A percentile compares a stretch with the other conserved stretches of the same genome.
Evolutionary conservation across 2,113 vertebrate genomes (phyloP).

Genomic region (Lagopus leucura): DNA sequence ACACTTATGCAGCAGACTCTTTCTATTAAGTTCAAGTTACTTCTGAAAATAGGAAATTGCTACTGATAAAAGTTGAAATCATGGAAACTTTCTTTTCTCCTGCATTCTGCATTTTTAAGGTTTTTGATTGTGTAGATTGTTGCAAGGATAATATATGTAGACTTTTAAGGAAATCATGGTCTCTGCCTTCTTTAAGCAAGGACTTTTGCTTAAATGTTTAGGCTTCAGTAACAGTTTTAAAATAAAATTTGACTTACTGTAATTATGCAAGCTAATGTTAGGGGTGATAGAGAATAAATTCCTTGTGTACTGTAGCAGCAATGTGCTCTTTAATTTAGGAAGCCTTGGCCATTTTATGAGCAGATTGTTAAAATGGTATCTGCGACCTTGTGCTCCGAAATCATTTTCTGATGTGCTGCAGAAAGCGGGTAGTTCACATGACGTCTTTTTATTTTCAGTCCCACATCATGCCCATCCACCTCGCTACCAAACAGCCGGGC

Average conservation of each 20-base stretch:
- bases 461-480: background rate
- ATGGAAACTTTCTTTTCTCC: background rate
- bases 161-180: background rate
- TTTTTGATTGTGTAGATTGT: background rate
- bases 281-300: background rate
- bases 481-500: background rate
- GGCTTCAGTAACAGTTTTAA: background rate
- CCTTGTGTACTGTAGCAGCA: background rate
- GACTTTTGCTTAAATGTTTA: background rate
- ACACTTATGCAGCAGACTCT: background rate
- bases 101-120: background rate
- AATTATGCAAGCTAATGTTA: background rate
- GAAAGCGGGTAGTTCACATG: rapidly evolving
- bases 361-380: background rate
- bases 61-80: background rate
- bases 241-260: background rate
- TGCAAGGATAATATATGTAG: background rate
- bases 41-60: background rate
- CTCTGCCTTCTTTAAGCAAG: background rate
- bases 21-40: background rate
- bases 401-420: background rate
- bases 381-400: background rate
- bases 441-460: background rate
- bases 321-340: background rate
- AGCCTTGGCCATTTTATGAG: background rate